phyloP scores from a whole-genome alignment of 2,797 vertebrate genomes.

The Champsocephalus esox region DNA sequence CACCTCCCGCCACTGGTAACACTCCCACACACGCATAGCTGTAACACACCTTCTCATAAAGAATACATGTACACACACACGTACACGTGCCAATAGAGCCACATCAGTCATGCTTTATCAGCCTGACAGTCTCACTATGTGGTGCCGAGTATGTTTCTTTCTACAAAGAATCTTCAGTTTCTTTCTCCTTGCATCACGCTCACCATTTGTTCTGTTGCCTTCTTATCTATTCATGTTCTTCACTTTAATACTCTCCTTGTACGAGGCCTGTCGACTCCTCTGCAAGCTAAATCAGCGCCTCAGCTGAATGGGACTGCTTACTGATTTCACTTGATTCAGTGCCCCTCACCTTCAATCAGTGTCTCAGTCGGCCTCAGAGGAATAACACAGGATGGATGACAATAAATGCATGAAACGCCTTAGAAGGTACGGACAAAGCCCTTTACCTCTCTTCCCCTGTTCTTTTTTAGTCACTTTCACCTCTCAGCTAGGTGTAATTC shows the following conservation, averaged over 20 bases:
- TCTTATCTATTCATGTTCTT: conserved; percentile 73
- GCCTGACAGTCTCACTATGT: conserved; percentile 51
- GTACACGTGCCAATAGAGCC: conserved; percentile 28
- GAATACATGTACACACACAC: conserved; percentile 2
- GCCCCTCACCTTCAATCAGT: conserved; percentile 73
- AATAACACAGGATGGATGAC: conserved; percentile 58
- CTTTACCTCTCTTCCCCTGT: conserved; percentile 31
- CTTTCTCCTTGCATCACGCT: conserved; percentile 66
- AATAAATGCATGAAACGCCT: conserved; percentile 65
- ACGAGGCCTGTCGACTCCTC: conserved; percentile 54
- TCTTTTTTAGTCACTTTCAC: conserved; percentile 44
- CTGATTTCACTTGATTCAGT: conserved; percentile 72
- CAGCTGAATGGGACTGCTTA: conserved; percentile 58
- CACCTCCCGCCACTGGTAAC: background rate
- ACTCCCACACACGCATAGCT: conserved; percentile 19
- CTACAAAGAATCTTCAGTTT: conserved; percentile 49
- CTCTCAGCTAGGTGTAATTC: conserved; percentile 68
- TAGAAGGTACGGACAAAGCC: conserved; percentile 48
- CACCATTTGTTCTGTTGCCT: conserved; percentile 63
- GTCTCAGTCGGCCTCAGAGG: conserved; percentile 47
- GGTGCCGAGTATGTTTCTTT: conserved; percentile 50
- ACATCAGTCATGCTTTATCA: conserved; percentile 59
- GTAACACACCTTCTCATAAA: conserved; percentile 27
- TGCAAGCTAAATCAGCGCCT: conserved; percentile 58
- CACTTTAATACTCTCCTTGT: conserved; percentile 62